Percentiles rank a stretch among this genome's conserved stretches.
Evolutionary conservation across 92 coral and sea anemone species (phyloP).

Genomic region (Umimayanthus kanabou): DNA sequence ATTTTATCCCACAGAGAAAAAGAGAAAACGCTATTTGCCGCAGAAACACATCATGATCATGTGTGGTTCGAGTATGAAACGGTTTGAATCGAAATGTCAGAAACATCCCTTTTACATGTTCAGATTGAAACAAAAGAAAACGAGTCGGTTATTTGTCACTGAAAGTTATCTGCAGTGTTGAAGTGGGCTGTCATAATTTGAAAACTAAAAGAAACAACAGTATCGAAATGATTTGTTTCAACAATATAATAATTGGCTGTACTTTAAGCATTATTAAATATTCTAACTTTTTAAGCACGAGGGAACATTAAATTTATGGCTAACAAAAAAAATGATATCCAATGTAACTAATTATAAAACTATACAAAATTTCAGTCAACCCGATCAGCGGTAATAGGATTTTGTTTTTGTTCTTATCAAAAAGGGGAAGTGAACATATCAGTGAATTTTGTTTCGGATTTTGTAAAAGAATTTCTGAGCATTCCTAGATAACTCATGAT

Average conservation of each 20-base stretch:
- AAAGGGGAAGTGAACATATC: too few relatives aligned
- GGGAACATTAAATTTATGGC: background rate
- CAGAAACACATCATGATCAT: background rate
- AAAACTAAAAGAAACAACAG: too few relatives aligned
- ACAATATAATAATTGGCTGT: too few relatives aligned
- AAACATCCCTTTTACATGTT: background rate
- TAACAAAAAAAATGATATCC: too few relatives aligned
- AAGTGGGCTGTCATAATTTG: too few relatives aligned
- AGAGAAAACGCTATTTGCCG: background rate
- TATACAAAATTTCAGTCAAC: background rate
- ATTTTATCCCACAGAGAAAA: background rate
- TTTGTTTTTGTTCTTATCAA: too few relatives aligned
- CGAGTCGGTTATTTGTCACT: too few relatives aligned
- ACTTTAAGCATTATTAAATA: too few relatives aligned
- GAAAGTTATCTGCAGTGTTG: too few relatives aligned
- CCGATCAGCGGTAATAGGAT: too few relatives aligned
- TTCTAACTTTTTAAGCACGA: background rate
- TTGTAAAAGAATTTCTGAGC: background rate
- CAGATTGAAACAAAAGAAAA: background rate
- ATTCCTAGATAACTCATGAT: background rate
- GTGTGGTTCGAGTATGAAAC: background rate
- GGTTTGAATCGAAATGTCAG: background rate
- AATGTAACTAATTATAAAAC: background rate
- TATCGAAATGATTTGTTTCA: too few relatives aligned
- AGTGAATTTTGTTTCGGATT: background rate